These are phyloP conservation scores for Ptilorrhoa leucosticta DNA, from an alignment of 2,113 vertebrate species.

Conservation along the genomic window DNA sequence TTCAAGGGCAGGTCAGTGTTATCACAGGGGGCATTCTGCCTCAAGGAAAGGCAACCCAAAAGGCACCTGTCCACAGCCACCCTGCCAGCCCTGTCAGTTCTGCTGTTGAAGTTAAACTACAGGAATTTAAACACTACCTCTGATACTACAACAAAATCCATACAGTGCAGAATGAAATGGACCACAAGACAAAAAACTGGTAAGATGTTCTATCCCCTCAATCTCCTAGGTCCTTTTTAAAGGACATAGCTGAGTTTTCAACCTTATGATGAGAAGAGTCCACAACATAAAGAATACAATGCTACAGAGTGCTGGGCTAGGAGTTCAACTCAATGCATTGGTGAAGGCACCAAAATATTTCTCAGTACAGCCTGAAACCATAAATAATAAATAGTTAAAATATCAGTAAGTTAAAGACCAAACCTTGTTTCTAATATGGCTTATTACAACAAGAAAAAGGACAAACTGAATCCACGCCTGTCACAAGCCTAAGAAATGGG, in stretches of 20 bases:
- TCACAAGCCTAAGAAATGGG: neutral
- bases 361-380: neutral
- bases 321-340: neutral
- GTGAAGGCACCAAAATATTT: neutral
- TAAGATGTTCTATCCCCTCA: neutral
- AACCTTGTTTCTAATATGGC: neutral
- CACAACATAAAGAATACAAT: neutral
- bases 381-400: neutral
- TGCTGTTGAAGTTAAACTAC: neutral
- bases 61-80: neutral
- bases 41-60: neutral
- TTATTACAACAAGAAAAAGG: neutral
- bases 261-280: neutral
- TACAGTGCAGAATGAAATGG: neutral
- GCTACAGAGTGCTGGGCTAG: neutral
- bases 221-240: neutral
- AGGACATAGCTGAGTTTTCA: neutral
- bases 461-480: neutral
- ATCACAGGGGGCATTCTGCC: too few relatives aligned
- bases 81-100: neutral
- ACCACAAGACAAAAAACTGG: neutral
- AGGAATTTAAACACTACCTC: neutral
- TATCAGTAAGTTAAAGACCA: neutral
- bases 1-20: neutral
- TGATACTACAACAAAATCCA: neutral